These are phyloP conservation scores for Phoebastria nigripes DNA, from an alignment of 2,797 vertebrate genomes.

Conservation along the genomic window DNA sequence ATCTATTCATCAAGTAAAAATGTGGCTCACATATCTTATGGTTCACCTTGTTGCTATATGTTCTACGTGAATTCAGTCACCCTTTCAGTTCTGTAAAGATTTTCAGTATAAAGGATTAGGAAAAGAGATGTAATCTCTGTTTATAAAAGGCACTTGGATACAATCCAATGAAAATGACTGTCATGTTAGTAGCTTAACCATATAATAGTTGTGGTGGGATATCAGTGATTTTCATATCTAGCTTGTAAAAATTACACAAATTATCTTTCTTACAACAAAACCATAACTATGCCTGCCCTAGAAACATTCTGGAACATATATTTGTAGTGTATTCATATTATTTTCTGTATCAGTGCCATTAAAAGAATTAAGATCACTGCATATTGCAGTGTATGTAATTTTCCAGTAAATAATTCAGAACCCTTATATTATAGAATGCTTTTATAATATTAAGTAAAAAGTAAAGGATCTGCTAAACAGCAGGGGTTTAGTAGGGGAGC, in stretches of 20 bases:
- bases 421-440: neutral
- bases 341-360: neutral
- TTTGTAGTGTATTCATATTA: neutral
- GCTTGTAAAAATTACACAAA: neutral
- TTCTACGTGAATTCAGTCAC: slow-evolving; percentile 24
- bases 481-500: neutral
- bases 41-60: neutral
- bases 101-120: slow-evolving; percentile 3
- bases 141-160: neutral
- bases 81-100: slow-evolving; percentile 9
- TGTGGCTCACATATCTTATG: neutral
- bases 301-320: neutral
- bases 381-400: neutral
- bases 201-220: neutral
- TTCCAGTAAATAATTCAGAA: neutral
- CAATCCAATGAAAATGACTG: neutral
- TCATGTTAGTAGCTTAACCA: neutral
- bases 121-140: neutral
- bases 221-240: neutral
- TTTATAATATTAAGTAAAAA: neutral
- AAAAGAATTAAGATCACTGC: neutral
- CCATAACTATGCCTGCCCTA: neutral
- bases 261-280: neutral
- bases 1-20: slow-evolving; percentile 40
- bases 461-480: neutral